These are phyloP conservation scores for Azemiops feae DNA, from an alignment of 2,113 vertebrate genomes.

Conservation along the genomic window DNA sequence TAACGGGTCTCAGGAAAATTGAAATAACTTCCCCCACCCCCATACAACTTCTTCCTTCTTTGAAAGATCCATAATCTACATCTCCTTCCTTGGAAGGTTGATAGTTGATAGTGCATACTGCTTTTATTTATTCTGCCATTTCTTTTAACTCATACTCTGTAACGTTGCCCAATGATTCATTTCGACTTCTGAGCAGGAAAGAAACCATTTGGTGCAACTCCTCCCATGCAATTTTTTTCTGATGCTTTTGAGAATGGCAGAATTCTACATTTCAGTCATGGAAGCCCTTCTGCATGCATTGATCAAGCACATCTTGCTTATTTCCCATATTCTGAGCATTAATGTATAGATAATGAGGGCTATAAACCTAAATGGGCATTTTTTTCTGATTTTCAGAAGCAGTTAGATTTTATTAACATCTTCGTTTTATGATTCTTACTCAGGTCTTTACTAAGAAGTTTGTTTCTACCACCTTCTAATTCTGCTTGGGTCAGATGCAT, in stretches of 20 bases:
- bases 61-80: no score
- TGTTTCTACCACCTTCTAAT: not conserved
- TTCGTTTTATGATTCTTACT: no score
- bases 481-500: not conserved
- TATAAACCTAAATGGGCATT: not conserved
- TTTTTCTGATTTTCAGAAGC: not conserved
- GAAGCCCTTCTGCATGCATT: not conserved
- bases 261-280: not conserved
- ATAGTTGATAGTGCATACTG: no score
- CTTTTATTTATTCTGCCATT: no score
- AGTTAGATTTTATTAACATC: not conserved
- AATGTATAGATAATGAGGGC: not conserved
- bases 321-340: not conserved
- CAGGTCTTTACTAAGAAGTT: no score
- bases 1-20: not conserved
- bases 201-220: not conserved
- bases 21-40: not conserved
- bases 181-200: not conserved
- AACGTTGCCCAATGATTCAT: not conserved
- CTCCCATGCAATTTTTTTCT: not conserved
- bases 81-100: no score
- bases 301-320: not conserved
- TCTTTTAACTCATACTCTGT: no score
- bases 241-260: not conserved
- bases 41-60: no score